These are phyloP conservation scores for Mirza zaza DNA, from an alignment of 2,113 vertebrate species.

Conservation along the genomic window DNA sequence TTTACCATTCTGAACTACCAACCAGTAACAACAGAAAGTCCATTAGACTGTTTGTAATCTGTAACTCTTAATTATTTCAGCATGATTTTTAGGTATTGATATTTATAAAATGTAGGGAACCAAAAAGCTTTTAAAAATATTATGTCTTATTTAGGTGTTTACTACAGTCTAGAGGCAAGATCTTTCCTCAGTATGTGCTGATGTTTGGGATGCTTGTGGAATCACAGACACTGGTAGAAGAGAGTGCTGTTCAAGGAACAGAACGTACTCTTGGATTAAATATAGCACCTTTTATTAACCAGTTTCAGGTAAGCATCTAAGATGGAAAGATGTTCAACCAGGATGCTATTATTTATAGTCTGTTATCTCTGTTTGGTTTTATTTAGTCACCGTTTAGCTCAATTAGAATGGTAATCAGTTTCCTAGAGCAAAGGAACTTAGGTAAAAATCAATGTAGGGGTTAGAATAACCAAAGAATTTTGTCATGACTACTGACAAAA, in stretches of 20 bases:
- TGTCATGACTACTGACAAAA: neutral
- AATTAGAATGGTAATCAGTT: neutral
- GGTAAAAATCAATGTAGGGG: neutral
- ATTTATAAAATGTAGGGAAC: neutral
- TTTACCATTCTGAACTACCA: slow-evolving; percentile 19
- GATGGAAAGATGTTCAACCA: neutral
- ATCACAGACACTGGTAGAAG: slow-evolving; percentile 90
- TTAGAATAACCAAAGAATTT: neutral
- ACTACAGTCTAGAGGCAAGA: slow-evolving; percentile 93
- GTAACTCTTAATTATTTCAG: neutral
- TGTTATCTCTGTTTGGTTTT: neutral
- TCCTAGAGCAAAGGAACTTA: neutral
- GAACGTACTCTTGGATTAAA: slow-evolving; percentile 94
- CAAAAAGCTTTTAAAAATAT: neutral
- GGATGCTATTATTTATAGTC: neutral
- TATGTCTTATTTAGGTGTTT: slow-evolving; percentile 87
- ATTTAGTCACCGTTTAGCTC: neutral
- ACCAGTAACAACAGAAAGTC: neutral
- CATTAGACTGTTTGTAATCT: neutral
- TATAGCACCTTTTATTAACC: slow-evolving; percentile 98
- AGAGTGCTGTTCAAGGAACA: slow-evolving; percentile 94
- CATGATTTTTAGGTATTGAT: neutral
- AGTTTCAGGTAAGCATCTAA: slow-evolving; percentile 90
- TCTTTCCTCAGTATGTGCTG: slow-evolving; percentile 94
- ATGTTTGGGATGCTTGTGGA: slow-evolving; percentile 94